Evolutionary conservation across 2,797 vertebrate genomes (phyloP), one percentile per base, ranked within the genome.

Genomic region (Chelonia mydas): DNA sequence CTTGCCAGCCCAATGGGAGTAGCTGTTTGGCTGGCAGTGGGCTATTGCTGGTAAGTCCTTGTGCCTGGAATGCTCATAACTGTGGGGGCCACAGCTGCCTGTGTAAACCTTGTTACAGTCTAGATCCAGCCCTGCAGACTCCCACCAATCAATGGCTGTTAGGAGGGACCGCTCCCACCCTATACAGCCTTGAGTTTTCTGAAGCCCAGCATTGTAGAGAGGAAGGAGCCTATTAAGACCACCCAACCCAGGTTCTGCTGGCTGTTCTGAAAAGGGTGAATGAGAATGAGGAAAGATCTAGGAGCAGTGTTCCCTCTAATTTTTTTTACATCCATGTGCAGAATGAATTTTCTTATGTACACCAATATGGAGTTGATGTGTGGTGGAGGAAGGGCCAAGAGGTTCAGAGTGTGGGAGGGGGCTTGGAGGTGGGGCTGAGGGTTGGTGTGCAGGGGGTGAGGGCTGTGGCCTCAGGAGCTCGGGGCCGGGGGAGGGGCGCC

Each of bases 1-100:
- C 45, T 28, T 76, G 65, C 65, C 9, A 37, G 16, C 4, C 65
- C 15, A 23, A 37, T 85, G 50, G 33, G 4, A 19, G 41, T 90
- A 49, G 79, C 59, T 94, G 88, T 57, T 85, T 16, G 11, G 6
- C 53, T 72, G 87, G 76, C 82, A 50, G 76, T 28, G 76, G 85
- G 72, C 33, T 19, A 6, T 16, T 7, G 2, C 1, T 86, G 76
- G 33, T 79, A 37, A 17, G 6, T 53, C 74, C 37, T 19, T 72
- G 65, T 16, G 65, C 65, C 33, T n/a, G 33, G 33, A 19, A 41
- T 9, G 19, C 37, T 19, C 65, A 41, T 68, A 61, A 0, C 0
- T 8, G 2, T 33, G 53, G 93, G 84, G 33, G 28, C 28, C 28
- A 61, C 28, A 31, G 28, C 57, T 31, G 57, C 57, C 65, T 19